Base-by-base conservation (phyloP, 2,888 invertebrate species). In the Adineta ricciae region DNA sequence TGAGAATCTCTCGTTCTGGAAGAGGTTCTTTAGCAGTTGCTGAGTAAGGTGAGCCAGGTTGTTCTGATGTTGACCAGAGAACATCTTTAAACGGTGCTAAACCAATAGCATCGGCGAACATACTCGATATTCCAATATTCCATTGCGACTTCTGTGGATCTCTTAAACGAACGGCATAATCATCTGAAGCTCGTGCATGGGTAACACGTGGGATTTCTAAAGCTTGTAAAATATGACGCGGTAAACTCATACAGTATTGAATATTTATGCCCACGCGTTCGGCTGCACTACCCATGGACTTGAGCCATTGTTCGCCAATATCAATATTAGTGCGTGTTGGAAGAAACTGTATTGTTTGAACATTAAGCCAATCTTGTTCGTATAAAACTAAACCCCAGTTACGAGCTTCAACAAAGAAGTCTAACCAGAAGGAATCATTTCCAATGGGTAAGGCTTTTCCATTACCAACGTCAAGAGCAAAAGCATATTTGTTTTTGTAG, bases 331-430 rank as follows among this genome's bases (percentile, higher is more conserved):
- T 86, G 50, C 87, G 86, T 4, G 88, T 86, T 11, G 88, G 87
- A 24, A 87, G 86, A n/a, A 89, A 87, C 14, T 87, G 86, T 82
- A 87, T 87, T n/a, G 88, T 87, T 84, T 89, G 88, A 24, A 87
- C 86, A 84, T 89, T 88, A 83, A 89, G 84, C 88, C 88, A 89
- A 86, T 89, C 89, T 88, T 89, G 89, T 86, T 89, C 88, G 83
- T 88, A 89, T 21, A 87, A 83, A 11, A 86, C 86, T 14, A 89
- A 83, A 16, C 88, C 88, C 89, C 89, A 89, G n/a, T 21, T 78
- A 83, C 87, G 83, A 2, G 88, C 87, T 11, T 86, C 86, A 16
- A 56, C 83, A 84, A 89, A 88, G 21, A 89, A 84, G 73, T 88
- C 87, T 36, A 86, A 84, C 89, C 88, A 89, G 86, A 89, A 89